phyloP scores from a whole-genome alignment of 1,140 invertebrate genomes.

The Ostrea edulis region DNA sequence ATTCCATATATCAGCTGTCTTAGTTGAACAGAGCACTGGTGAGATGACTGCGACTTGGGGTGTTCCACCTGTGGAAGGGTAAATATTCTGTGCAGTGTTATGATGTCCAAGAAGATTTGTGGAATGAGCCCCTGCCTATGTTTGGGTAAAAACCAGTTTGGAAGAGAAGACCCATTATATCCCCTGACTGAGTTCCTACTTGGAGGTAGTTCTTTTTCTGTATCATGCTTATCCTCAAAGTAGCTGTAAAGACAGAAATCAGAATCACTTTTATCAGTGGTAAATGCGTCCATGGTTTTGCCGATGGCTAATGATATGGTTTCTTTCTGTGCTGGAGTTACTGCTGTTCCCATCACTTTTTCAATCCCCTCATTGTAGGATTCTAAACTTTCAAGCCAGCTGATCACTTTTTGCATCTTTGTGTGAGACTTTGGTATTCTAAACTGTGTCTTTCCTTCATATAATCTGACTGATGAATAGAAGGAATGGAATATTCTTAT shows the following conservation, averaged over 20 bases:
- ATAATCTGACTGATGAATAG: conserved; percentile 83
- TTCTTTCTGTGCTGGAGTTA: conserved; percentile 39
- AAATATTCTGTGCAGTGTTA: conserved; percentile 84
- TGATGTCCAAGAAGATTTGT: conserved; percentile 85
- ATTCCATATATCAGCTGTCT: conserved; percentile 85
- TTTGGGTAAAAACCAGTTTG: conserved; percentile 85
- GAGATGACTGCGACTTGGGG: conserved; percentile 82
- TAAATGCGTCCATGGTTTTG: neutral
- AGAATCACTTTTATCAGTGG: neutral
- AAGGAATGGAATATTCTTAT: conserved; percentile 85
- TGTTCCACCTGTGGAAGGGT: conserved; percentile 88
- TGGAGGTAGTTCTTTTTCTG: neutral
- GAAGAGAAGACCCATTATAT: conserved; percentile 73
- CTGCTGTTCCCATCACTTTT: conserved; percentile 42
- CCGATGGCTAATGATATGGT: conserved; percentile 20
- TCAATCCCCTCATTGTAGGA: conserved; percentile 68
- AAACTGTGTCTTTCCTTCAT: conserved; percentile 79
- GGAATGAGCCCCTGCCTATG: conserved; percentile 83
- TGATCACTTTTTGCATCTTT: conserved; percentile 85
- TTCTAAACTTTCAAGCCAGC: conserved; percentile 87
- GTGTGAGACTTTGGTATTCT: conserved; percentile 80
- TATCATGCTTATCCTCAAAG: neutral
- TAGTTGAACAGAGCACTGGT: conserved; percentile 83
- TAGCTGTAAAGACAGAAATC: conserved; percentile 37
- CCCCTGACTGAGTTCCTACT: neutral